Percentiles rank a stretch among this genome's conserved stretches.
phyloP scores from a whole-genome alignment of 2,888 invertebrate genomes.

The Xestobium rufovillosum region DNA sequence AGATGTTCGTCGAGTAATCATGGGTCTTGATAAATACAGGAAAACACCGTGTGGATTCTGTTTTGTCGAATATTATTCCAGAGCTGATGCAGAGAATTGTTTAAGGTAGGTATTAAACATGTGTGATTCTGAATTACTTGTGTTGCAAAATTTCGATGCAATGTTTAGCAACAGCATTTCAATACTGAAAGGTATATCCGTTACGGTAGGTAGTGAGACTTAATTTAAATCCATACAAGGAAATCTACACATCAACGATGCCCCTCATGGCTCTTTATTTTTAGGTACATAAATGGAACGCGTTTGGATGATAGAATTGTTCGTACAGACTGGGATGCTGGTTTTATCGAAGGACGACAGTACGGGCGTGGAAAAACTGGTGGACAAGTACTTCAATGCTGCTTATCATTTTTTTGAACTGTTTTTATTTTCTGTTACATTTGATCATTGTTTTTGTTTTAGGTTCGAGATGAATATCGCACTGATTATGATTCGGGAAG shows the following conservation, averaged over 20 bases:
- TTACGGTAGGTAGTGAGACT: too few relatives aligned
- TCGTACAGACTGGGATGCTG: conserved; percentile 98
- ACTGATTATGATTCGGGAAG: conserved; percentile 95
- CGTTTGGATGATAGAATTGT: conserved; percentile 94
- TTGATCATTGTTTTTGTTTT: too few relatives aligned
- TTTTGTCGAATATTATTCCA: conserved; percentile 88
- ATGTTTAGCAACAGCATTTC: too few relatives aligned
- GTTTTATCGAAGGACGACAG: conserved; percentile 96
- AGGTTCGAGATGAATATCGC: conserved; percentile 96
- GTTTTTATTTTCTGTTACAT: too few relatives aligned
- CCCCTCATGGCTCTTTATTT: too few relatives aligned
- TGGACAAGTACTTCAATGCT: conserved; percentile 83
- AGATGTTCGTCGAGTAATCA: conserved; percentile 87
- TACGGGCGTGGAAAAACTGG: conserved; percentile 97
- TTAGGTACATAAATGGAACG: conserved; percentile 90
- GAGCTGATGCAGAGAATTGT: conserved; percentile 69
- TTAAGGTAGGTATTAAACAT: too few relatives aligned
- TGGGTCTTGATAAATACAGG: conserved; percentile 96
- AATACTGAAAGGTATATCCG: too few relatives aligned
- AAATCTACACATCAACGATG: too few relatives aligned
- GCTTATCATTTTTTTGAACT: too few relatives aligned
- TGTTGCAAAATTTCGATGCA: too few relatives aligned
- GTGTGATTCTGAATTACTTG: too few relatives aligned
- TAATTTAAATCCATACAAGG: too few relatives aligned
- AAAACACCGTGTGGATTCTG: conserved; percentile 99